Percentiles rank a stretch among this genome's conserved stretches.
Conservation (phyloP, 2,797 vertebrate species). For the Mormyrops attenuatus region DNA sequence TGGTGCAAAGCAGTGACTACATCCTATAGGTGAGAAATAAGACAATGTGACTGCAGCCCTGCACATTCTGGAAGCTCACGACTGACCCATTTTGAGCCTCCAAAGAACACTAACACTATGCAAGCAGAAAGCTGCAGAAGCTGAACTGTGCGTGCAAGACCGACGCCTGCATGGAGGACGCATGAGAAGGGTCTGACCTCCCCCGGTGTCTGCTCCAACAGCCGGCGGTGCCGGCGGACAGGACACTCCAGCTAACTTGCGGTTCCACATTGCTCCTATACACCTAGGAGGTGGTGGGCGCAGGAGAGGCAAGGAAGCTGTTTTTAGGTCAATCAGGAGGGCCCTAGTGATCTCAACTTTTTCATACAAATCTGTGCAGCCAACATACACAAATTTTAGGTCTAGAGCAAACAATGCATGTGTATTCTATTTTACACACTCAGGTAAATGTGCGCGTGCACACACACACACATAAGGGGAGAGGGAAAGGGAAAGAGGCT, state of each 20-base stretch:
- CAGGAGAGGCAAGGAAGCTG: slow-evolving; percentile 5
- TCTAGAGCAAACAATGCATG: neutral
- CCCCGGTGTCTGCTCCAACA: slow-evolving; percentile 56
- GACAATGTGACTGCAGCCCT: neutral
- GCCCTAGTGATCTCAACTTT: neutral
- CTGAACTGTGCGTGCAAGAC: slow-evolving; percentile 4
- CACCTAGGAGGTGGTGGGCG: slow-evolving; percentile 53
- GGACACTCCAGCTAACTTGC: slow-evolving; percentile 64
- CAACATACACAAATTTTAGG: neutral
- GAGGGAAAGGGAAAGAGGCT: neutral
- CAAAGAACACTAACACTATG: neutral
- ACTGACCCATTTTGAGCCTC: neutral
- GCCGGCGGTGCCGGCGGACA: slow-evolving; percentile 60
- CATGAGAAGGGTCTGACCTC: slow-evolving; percentile 57
- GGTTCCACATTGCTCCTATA: slow-evolving; percentile 75
- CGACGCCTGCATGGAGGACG: neutral
- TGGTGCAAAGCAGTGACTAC: neutral
- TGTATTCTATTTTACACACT: neutral
- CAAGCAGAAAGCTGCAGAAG: neutral
- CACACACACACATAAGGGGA: neutral
- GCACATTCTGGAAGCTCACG: neutral
- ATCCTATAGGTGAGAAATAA: neutral
- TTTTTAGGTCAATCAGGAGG: neutral
- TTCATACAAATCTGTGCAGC: neutral
- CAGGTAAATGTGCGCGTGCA: neutral